Evolutionary conservation across 2,888 invertebrate genomes (phyloP).

Genomic region (Rhingia campestris): DNA sequence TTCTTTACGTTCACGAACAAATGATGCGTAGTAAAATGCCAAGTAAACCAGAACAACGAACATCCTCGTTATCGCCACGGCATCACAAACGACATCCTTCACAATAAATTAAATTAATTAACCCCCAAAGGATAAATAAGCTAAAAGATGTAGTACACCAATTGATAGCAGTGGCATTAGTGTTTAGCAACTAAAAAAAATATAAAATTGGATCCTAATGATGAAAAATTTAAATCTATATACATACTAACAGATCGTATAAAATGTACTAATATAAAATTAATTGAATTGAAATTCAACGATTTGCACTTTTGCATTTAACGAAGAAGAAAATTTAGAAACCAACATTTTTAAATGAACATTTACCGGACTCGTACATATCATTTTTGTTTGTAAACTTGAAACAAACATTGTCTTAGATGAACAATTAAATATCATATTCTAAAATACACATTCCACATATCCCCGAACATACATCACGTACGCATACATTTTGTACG

Average conservation of each 20-base stretch:
- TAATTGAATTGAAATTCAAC: constrained; percentile 28
- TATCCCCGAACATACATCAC: constrained; percentile 33
- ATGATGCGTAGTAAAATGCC: constrained; percentile 85
- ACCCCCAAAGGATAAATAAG: constrained; percentile 38
- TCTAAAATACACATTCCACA: constrained; percentile 54
- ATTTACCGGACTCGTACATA: constrained; percentile 40
- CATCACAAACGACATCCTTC: constrained; percentile 77
- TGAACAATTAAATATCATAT: constrained; percentile 24
- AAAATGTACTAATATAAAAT: constrained; percentile 3
- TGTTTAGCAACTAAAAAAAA: background rate
- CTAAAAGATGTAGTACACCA: constrained; percentile 22
- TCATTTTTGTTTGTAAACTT: constrained; percentile 24
- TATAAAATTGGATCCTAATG: background rate
- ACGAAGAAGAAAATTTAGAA: constrained; percentile 28
- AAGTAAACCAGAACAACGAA: constrained; percentile 76
- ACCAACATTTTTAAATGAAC: constrained; percentile 5
- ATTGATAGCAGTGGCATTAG: constrained; percentile 4
- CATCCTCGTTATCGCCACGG: constrained; percentile 70
- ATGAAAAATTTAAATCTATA: constrained; percentile 5
- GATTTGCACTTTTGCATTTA: constrained; percentile 51
- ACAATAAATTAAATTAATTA: constrained; percentile 71
- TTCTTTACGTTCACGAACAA: constrained; percentile 92
- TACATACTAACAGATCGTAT: constrained; percentile 30
- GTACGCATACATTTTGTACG: background rate
- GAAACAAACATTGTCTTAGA: background rate